Conservation (phyloP, 2,113 vertebrate species). For the Grammomys dolichurus region DNA sequence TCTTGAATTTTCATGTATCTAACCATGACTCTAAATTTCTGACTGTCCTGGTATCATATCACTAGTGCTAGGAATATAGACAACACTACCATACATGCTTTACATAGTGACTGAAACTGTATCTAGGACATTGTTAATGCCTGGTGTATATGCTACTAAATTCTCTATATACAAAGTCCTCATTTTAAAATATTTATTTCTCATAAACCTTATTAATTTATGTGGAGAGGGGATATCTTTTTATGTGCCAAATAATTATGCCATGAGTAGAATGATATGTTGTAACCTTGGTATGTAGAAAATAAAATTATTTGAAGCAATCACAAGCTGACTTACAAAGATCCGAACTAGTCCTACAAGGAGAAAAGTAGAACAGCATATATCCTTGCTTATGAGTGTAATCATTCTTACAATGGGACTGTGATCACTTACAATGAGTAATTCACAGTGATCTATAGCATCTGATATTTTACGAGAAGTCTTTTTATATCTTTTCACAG, state of each 20-base stretch:
- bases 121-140: too few species aligned
- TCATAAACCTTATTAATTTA: background rate
- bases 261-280: background rate
- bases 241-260: background rate
- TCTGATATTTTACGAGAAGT: background rate
- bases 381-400: background rate
- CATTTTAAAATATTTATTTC: background rate
- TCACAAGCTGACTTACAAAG: background rate
- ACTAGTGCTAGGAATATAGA: background rate
- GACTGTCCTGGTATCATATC: too few species aligned
- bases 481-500: slow-evolving; percentile 16
- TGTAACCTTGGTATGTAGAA: background rate
- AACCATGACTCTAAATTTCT: background rate
- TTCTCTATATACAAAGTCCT: fast-evolving
- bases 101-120: fast-evolving
- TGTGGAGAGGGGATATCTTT: background rate
- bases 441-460: background rate
- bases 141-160: background rate
- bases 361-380: background rate
- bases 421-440: background rate
- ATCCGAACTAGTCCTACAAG: background rate
- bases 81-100: background rate
- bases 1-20: too few species aligned
- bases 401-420: slow-evolving; percentile 34
- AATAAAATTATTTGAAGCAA: background rate